phyloP scores from a whole-genome alignment of 2,888 invertebrate genomes.

The Cryptocephalus moraei region DNA sequence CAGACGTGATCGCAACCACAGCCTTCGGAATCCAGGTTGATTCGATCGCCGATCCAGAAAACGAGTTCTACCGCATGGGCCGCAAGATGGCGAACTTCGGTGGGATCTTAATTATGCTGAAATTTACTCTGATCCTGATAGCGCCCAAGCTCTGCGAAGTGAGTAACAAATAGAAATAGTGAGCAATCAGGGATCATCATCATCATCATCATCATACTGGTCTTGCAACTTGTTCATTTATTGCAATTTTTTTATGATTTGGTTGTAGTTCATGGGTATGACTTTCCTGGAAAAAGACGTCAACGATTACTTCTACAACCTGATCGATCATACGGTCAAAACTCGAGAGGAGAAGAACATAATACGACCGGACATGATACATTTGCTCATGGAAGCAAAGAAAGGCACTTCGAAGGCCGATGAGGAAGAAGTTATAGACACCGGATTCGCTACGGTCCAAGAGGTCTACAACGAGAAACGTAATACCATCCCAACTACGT shows the following conservation, averaged over 20 bases:
- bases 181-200: no score
- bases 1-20: background rate
- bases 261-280: background rate
- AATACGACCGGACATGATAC: conserved; percentile 47
- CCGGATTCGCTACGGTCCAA: conserved; percentile 21
- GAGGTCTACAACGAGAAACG: conserved; percentile 16
- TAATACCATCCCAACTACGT: background rate
- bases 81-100: no score
- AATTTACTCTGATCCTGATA: no score
- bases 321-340: conserved; percentile 35
- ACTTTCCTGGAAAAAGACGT: conserved; percentile 39
- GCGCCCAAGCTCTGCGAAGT: no score
- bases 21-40: no score
- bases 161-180: no score
- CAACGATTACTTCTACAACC: conserved; percentile 20
- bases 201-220: no score
- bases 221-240: no score
- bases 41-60: no score
- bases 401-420: conserved; percentile 17
- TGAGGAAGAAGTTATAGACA: conserved; percentile 12
- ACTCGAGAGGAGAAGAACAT: conserved; percentile 39
- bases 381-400: conserved; percentile 42
- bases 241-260: background rate
- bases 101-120: no score
- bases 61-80: no score